Evolutionary conservation across 2,888 invertebrate genomes (phyloP).

Genomic region (Dynastes grantii): DNA sequence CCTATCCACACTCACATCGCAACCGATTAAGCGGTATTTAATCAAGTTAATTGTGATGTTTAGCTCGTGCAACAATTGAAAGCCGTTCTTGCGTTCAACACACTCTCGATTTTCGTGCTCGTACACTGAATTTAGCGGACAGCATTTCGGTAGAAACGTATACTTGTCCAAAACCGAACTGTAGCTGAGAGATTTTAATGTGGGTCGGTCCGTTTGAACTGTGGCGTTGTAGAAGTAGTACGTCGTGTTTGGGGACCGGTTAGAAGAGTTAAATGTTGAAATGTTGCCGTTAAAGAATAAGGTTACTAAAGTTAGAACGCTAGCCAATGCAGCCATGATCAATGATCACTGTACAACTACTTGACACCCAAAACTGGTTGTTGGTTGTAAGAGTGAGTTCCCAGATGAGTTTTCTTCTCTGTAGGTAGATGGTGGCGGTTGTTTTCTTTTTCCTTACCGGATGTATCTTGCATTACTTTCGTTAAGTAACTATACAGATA

Average conservation of each 20-base stretch:
- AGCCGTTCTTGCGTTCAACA: neutral
- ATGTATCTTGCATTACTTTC: too few species aligned
- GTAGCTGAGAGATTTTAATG: neutral
- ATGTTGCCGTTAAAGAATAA: conserved; percentile 1
- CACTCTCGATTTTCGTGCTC: conserved; percentile 19
- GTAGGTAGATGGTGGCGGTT: neutral
- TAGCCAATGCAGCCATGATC: neutral
- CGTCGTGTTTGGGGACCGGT: neutral
- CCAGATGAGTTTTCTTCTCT: neutral
- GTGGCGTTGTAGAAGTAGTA: conserved; percentile 11
- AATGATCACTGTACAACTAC: neutral
- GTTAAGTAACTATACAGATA: too few species aligned
- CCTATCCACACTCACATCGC: neutral
- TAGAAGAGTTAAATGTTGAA: neutral
- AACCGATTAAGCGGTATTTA: neutral
- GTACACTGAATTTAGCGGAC: neutral
- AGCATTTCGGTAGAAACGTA: conserved; percentile 25
- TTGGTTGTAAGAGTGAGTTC: neutral
- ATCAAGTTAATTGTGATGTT: neutral
- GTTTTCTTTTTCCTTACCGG: neutral
- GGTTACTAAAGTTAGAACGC: conserved; percentile 20
- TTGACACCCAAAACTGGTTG: neutral
- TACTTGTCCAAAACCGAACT: neutral
- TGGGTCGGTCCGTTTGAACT: too few species aligned
- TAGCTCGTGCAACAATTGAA: neutral